Evolutionary conservation across 1,140 invertebrate genomes (phyloP).

Genomic region (Vollenhovia emeryi): DNA sequence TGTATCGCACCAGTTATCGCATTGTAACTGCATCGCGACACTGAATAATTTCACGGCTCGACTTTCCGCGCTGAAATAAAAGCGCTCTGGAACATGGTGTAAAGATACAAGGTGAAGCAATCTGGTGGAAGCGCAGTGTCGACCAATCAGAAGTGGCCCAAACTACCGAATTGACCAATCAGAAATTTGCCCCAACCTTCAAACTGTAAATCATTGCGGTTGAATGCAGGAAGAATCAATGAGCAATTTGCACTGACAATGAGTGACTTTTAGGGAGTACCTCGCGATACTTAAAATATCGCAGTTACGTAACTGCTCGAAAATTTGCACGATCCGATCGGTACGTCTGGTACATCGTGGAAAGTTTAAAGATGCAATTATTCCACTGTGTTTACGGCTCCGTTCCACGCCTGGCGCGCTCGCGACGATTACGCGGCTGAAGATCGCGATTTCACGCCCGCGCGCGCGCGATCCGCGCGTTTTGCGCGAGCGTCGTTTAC

Average conservation of each 20-base stretch:
- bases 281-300: neutral
- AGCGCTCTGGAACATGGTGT: too few species aligned
- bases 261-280: too few species aligned
- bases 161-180: too few species aligned
- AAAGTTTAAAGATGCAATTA: constrained; percentile 11
- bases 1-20: constrained; percentile 1
- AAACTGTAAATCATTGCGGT: too few species aligned
- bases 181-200: too few species aligned
- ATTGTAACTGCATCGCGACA: neutral
- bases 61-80: neutral
- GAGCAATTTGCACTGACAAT: too few species aligned
- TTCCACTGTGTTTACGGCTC: neutral
- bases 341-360: neutral
- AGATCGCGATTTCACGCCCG: constrained; percentile 47
- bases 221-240: too few species aligned
- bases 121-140: too few species aligned
- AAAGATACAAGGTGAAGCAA: too few species aligned
- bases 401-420: constrained; percentile 2
- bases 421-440: constrained; percentile 44
- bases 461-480: constrained; percentile 40
- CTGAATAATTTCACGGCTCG: neutral
- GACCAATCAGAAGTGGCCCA: too few species aligned
- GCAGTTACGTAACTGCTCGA: neutral
- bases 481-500: constrained; percentile 55
- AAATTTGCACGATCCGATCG: neutral